Conservation (phyloP, 2,797 vertebrate species). For the Bufotes viridis region DNA sequence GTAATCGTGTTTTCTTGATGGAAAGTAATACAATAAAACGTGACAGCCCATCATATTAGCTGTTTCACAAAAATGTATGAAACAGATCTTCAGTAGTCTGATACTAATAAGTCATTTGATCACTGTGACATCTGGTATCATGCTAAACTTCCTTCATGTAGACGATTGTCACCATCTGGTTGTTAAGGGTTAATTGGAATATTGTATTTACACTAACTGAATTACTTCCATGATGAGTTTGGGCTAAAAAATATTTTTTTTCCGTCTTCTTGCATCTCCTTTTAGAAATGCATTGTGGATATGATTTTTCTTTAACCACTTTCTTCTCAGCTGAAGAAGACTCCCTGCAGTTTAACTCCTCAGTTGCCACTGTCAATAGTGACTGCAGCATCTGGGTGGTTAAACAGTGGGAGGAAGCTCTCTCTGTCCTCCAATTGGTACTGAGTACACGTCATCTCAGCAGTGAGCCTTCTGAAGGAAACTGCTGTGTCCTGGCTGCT, state of each 20-base stretch:
- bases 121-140: conserved; percentile 8
- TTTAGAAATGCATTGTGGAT: not conserved
- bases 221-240: not conserved
- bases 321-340: too few relatives aligned
- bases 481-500: too few relatives aligned
- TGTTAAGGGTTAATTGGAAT: conserved; percentile 34
- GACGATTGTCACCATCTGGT: conserved; percentile 21
- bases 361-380: too few relatives aligned
- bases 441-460: too few relatives aligned
- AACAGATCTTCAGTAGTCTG: not conserved
- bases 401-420: too few relatives aligned
- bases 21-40: not conserved
- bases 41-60: not conserved
- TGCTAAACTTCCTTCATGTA: not conserved
- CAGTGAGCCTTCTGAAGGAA: too few relatives aligned
- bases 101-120: conserved; percentile 12
- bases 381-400: too few relatives aligned
- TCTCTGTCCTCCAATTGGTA: too few relatives aligned
- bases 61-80: not conserved
- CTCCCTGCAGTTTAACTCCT: too few relatives aligned
- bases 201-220: conserved; percentile 21
- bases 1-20: not conserved
- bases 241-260: too few relatives aligned
- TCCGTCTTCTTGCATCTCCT: not conserved
- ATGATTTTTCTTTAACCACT: not conserved